Evolutionary conservation across 2,797 vertebrate genomes (phyloP).

Genomic region (Crossoptilon crossoptilon): DNA sequence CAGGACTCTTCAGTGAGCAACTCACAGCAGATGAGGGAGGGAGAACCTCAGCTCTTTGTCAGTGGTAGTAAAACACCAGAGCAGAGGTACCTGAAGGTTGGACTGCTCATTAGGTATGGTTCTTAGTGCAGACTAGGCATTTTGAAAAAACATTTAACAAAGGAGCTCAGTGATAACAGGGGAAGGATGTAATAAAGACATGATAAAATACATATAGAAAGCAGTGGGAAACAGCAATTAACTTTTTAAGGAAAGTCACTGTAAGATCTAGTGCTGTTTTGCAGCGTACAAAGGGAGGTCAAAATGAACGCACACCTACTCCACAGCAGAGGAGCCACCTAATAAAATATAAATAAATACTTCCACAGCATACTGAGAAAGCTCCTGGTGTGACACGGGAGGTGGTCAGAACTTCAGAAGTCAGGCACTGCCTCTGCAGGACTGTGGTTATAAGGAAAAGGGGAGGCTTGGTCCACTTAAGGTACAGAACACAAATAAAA

Average conservation of each 20-base stretch:
- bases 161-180: rapidly evolving
- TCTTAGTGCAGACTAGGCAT: not conserved
- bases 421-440: not conserved
- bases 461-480: not conserved
- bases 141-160: not conserved
- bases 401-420: not conserved
- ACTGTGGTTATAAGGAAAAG: not conserved
- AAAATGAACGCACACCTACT: not conserved
- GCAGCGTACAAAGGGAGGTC: not conserved
- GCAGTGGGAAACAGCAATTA: not conserved
- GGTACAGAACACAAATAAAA: slow-evolving; percentile 27
- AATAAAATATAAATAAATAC: not conserved
- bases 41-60: not conserved
- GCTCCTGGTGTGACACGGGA: not conserved
- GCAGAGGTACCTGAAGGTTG: not conserved
- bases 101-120: not conserved
- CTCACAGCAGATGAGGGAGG: rapidly evolving
- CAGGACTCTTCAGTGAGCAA: not conserved
- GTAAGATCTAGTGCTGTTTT: not conserved
- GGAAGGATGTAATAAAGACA: not conserved
- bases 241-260: not conserved
- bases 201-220: not conserved
- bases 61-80: not conserved
- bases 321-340: not conserved
- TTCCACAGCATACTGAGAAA: not conserved